phyloP scores from a whole-genome alignment of 2,113 vertebrate species.

The Phodopus roborovskii region DNA sequence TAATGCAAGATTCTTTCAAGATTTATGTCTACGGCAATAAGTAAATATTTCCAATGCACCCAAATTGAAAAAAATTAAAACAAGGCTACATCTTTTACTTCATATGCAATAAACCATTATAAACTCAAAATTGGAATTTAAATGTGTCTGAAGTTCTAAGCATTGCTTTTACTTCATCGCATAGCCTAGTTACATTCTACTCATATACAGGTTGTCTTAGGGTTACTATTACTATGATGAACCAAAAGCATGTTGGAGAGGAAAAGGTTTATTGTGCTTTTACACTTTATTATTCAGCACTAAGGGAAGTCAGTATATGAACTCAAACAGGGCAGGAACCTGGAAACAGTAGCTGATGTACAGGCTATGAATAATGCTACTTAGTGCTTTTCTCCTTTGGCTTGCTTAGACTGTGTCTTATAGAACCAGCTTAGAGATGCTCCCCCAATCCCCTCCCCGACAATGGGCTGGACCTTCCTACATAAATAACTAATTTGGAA shows the following conservation, averaged over 20 bases:
- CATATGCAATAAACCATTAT: not conserved
- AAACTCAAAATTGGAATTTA: not conserved
- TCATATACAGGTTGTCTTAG: not conserved
- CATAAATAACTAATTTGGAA: not conserved
- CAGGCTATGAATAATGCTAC: not conserved
- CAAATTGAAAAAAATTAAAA: not conserved
- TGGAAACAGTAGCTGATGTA: not conserved
- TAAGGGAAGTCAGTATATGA: not conserved
- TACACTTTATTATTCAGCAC: not conserved
- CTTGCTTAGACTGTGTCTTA: not conserved
- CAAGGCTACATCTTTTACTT: not conserved
- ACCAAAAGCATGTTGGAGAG: not conserved
- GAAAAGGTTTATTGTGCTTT: not conserved
- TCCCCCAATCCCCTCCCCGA: no score
- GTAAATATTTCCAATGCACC: not conserved
- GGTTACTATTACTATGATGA: not conserved
- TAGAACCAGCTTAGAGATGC: not conserved
- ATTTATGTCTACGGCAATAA: not conserved
- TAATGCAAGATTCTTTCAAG: not conserved
- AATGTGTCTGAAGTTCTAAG: not conserved
- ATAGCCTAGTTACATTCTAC: not conserved
- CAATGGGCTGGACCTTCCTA: not conserved
- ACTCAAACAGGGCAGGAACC: not conserved
- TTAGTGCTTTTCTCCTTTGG: not conserved
- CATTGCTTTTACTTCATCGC: not conserved